Evolutionary conservation across 2,888 invertebrate genomes (phyloP), one percentile per base, ranked within the genome.

Genomic region (Lamellibrachia columna): DNA sequence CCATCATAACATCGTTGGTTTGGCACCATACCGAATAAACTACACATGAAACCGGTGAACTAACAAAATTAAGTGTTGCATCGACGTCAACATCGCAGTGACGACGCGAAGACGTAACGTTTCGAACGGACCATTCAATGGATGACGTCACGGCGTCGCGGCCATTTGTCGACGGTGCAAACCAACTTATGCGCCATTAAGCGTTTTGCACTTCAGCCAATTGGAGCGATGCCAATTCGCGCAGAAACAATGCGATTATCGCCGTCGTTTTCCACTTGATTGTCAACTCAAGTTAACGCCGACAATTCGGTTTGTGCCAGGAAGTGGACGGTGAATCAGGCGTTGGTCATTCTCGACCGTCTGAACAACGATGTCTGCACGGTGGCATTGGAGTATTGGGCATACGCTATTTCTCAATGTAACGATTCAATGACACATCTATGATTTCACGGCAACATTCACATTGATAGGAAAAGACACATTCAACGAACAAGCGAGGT

Each of bases 1-100:
- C 75, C 75, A 6, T 75, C 75, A n/a, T 75, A 75, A 75, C 75
- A 75, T 75, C 75, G 75, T 75, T 75, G 75, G n/a, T 75, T 75
- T 75, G 22, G 75, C 75, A 75, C 75, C 22, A 75, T 75, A 75
- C 75, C 75, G 75, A 75, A 75, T 75, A 75, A 75, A 75, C 75
- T 75, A 75, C 75, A 75, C 22, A 75, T 75, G 75, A 75, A 75
- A 75, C 75, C 75, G 22, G 22, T 75, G 75, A 75, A n/a, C n/a
- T 75, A 75, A 75, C 75, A 15, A 6, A 15, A 75, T 75, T 75
- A 75, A 3, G 75, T n/a, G 22, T 75, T 75, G 22, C 75, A n/a
- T 75, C 75, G 75, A 75, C 22, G 75, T 75, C 75, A 75, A 75
- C 75, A 75, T 75, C 22, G 22, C 75, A 75, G 75, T n/a, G 75